Base-by-base conservation (phyloP, 2,797 vertebrate genomes). In the Orestias chungarensis region DNA sequence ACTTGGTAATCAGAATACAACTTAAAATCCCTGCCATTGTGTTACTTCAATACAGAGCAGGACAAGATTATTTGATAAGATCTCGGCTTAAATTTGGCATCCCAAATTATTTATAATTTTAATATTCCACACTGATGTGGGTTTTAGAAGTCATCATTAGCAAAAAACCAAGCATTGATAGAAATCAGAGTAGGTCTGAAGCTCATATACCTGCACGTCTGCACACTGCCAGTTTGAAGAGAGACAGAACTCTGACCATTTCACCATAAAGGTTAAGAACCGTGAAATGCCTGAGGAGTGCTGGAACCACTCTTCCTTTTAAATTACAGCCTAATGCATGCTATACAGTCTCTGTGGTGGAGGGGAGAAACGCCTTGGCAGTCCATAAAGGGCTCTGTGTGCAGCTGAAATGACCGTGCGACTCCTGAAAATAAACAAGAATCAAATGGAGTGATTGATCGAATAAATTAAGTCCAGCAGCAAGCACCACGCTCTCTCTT, bases 361-460 rank as follows among this genome's bases (percentile, higher is more conserved):
- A 72, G 50, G 81, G 55, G 84, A n/a, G 82, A 61, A 79, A 88
- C 76, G 82, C 89, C 89, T 91, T 85, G 88, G 89, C 87, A 80
- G 75, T 20, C 79, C 85, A 93, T 89, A 91, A 92, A 88, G 87
- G 74, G 77, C 77, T 85, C 87, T 90, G 89, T 92, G 90, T 92
- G 88, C 59, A 72, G 75, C 81, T 85, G 81, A 86, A 90, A 88
- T 88, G 92, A 90, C 90, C 86, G 55, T 87, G 74, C 68, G 77
- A 90, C 85, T 90, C 85, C 82, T 89, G 87, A 91, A 94, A 93
- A 93, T 92, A 94, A 93, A 93, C 91, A 92, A 81, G 81, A 87
- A 93, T 93, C 91, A 91, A 91, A 91, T 86, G 71, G 86, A 89
- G 88, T 91, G 87, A 92, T 92, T 89, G 92, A 93, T 89, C 82